Conservation (phyloP, 2,888 invertebrate genomes). For the Sminthurides aquaticus region DNA sequence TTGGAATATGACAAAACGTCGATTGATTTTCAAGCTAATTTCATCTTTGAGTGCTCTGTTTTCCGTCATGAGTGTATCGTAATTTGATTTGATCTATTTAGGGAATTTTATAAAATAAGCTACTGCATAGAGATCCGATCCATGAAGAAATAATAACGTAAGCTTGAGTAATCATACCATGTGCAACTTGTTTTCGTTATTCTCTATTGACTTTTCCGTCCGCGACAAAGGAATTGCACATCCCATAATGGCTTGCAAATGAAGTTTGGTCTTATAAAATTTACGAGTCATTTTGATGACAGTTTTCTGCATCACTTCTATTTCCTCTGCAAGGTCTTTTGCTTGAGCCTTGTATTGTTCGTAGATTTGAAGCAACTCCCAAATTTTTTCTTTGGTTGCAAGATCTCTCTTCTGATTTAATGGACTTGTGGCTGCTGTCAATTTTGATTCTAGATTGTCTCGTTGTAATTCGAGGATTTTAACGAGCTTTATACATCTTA, state of each 20-base stretch:
- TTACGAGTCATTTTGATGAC: conserved; percentile 16
- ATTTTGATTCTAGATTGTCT: conserved; percentile 16
- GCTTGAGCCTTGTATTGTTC: conserved; percentile 16
- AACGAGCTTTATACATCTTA: conserved; percentile 4
- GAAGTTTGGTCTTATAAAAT: conserved; percentile 19
- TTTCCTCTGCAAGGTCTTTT: conserved; percentile 1
- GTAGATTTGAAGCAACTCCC: conserved; percentile 15
- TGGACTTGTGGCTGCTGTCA: conserved; percentile 11
- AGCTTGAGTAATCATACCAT: too few relatives aligned
- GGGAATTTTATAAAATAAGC: too few relatives aligned
- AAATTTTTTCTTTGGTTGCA: conserved; percentile 17
- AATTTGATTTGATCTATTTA: conserved; percentile 13
- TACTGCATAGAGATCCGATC: too few relatives aligned
- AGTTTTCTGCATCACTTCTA: conserved; percentile 10
- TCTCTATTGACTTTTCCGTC: conserved; percentile 11
- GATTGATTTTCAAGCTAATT: conserved; percentile 11
- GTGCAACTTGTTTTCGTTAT: conserved; percentile 16
- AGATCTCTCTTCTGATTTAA: conserved; percentile 15
- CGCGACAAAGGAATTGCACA: not conserved
- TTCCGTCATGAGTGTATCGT: conserved; percentile 17
- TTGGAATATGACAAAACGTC: conserved; percentile 10
- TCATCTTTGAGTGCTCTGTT: conserved; percentile 15
- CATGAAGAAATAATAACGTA: too few relatives aligned
- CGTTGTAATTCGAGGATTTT: conserved; percentile 13
- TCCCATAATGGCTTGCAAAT: conserved; percentile 12